Evolutionary conservation across 2,113 vertebrate genomes (phyloP), one percentile per base, ranked within the genome.

Genomic region (Rhizomys pruinosus): DNA sequence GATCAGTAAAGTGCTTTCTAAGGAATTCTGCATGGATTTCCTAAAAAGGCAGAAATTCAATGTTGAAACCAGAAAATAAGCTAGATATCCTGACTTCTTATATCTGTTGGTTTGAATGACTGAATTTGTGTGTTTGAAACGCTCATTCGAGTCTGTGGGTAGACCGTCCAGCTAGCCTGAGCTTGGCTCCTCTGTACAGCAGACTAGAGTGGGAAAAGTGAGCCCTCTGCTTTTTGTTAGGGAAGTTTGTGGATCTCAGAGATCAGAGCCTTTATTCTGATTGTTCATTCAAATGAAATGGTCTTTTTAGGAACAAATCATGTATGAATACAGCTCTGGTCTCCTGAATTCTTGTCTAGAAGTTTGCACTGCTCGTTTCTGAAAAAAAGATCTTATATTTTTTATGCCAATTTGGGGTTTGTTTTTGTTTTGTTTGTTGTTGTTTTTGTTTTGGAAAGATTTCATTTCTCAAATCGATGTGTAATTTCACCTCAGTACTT

Each of bases 381-480:
- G 22, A 61, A 61, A 92, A 32, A 29, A 73, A 27, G 29, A 39
- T 69, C 74, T 84, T 87, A 37, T 72, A 11, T 91, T 93, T 94
- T n/a, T 86, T 73, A 32, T 32, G 57, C 84, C 61, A 74, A n/a
- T 80, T 96, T 95, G 76, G n/a, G n/a, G n/a, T n/a, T n/a, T n/a
- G n/a, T n/a, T n/a, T n/a, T n/a, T n/a, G n/a, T n/a, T n/a, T n/a
- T n/a, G n/a, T n/a, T n/a, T n/a, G n/a, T n/a, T n/a, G n/a, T n/a
- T n/a, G n/a, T n/a, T n/a, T n/a, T n/a, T 80, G 81, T 79, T 92
- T 94, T 84, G 32, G 89, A 84, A 91, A 87, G 66, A 59, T 85
- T 80, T 88, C 72, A 52, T 73, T 94, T 94, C 89, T 94, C 52
- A 89, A 27, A 71, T 61, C 91, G n/a, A 74, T 64, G 25, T 91